Conservation (phyloP, 2,888 invertebrate species). For the Neoascia interrupta region DNA sequence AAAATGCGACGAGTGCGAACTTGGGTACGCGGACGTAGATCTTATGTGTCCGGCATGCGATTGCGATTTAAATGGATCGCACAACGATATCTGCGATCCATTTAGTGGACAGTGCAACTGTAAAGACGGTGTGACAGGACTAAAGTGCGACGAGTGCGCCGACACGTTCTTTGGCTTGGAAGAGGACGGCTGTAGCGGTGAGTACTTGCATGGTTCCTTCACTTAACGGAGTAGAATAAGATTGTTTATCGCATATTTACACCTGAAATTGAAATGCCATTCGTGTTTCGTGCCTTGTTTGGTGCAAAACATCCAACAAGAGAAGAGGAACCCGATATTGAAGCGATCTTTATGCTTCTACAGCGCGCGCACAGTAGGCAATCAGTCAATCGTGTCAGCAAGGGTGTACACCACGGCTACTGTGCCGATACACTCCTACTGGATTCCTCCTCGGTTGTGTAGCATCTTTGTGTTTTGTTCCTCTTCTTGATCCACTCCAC, state of each 20-base stretch:
- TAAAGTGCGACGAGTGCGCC: slow-evolving; percentile 87
- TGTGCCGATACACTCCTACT: slow-evolving; percentile 37
- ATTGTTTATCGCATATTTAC: too few relatives aligned
- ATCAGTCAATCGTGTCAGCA: slow-evolving; percentile 68
- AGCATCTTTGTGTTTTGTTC: slow-evolving; percentile 38
- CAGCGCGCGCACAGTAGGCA: slow-evolving; percentile 51
- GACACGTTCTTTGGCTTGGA: slow-evolving; percentile 86
- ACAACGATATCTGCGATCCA: slow-evolving; percentile 84
- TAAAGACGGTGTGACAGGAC: slow-evolving; percentile 88
- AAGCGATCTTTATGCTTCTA: too few relatives aligned
- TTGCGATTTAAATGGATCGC: slow-evolving; percentile 87
- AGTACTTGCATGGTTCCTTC: slow-evolving; percentile 72
- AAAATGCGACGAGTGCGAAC: slow-evolving; percentile 85
- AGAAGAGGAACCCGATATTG: slow-evolving; percentile 42
- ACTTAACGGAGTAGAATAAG: too few relatives aligned
- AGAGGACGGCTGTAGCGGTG: slow-evolving; percentile 76
- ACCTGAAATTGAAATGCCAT: too few relatives aligned
- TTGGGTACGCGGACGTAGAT: slow-evolving; percentile 86
- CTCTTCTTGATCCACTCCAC: slow-evolving; percentile 5
- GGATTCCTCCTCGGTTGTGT: slow-evolving; percentile 15
- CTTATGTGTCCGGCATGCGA: slow-evolving; percentile 90
- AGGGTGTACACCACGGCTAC: slow-evolving; percentile 58
- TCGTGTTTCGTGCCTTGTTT: too few relatives aligned
- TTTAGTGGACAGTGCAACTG: slow-evolving; percentile 90
- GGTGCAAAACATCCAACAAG: too few relatives aligned